A percentile compares a stretch with the other conserved stretches of the same genome.
phyloP scores from a whole-genome alignment of 2,888 invertebrate genomes.

The Cryptocephalus primarius region DNA sequence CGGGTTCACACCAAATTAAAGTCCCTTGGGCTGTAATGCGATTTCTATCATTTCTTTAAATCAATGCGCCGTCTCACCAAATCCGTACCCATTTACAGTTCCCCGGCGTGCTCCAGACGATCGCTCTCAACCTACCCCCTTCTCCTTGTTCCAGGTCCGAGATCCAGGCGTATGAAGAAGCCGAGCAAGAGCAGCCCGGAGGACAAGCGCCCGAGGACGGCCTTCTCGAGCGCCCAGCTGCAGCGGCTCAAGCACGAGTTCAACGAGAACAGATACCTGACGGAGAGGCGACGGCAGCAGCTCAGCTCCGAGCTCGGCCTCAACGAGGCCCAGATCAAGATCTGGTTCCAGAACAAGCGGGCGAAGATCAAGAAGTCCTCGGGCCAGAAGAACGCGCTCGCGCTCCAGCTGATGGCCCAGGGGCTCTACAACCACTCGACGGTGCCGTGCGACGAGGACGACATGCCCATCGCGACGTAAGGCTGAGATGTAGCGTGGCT shows the following conservation, averaged over 20 bases:
- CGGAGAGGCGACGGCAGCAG: constrained; percentile 81
- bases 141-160: constrained; percentile 41
- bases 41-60: no score
- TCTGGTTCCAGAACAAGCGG: constrained; percentile 95
- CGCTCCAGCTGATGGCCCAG: constrained; percentile 86
- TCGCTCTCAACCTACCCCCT: no score
- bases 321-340: constrained; percentile 95
- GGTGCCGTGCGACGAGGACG: constrained; percentile 44
- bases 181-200: constrained; percentile 43
- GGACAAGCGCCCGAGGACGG: constrained; percentile 90
- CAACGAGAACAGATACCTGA: constrained; percentile 83
- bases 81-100: no score
- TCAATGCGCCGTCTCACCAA: no score
- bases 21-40: no score
- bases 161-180: constrained; percentile 45
- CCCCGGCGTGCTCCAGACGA: no score
- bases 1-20: no score
- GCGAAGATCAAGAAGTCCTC: constrained; percentile 92
- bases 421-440: constrained; percentile 87
- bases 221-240: constrained; percentile 90
- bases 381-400: constrained; percentile 75
- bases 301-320: constrained; percentile 84
- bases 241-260: constrained; percentile 88
- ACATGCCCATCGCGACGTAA: constrained; percentile 27
- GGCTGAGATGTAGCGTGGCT: no score